Conservation (phyloP, 1,140 invertebrate species). For the Drosophila rufa region DNA sequence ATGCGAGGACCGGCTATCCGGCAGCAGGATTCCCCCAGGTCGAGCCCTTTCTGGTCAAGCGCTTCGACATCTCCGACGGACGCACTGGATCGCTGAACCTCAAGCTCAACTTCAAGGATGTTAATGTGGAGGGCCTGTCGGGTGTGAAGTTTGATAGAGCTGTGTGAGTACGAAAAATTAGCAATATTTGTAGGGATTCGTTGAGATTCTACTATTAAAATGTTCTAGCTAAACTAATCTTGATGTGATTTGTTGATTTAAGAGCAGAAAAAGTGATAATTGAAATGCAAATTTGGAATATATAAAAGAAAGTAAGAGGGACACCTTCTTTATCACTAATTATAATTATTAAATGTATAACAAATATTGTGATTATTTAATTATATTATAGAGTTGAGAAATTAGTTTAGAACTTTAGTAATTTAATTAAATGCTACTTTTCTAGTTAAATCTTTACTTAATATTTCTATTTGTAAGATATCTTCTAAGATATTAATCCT, state of each 20-base stretch:
- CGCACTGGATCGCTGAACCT: slow-evolving; percentile 72
- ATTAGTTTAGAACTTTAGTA: too few relatives aligned
- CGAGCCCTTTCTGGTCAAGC: slow-evolving; percentile 76
- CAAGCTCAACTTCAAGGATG: slow-evolving; percentile 77
- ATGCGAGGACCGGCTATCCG: slow-evolving; percentile 68
- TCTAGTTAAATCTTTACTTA: neutral
- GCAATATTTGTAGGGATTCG: neutral
- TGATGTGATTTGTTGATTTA: neutral
- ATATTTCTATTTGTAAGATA: neutral
- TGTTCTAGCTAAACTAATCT: neutral
- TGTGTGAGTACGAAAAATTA: slow-evolving; percentile 64
- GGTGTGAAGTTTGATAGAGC: slow-evolving; percentile 80
- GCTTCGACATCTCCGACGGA: slow-evolving; percentile 77
- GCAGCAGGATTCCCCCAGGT: slow-evolving; percentile 72
- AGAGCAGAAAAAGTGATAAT: neutral
- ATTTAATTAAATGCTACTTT: too few relatives aligned
- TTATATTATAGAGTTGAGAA: too few relatives aligned
- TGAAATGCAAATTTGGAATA: too few relatives aligned
- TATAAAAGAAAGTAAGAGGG: neutral
- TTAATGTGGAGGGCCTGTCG: slow-evolving; percentile 77
- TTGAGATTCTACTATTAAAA: too few relatives aligned
- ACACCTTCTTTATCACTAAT: too few relatives aligned
- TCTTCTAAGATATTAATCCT: neutral
- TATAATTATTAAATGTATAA: too few relatives aligned
- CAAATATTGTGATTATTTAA: neutral